phyloP scores from a whole-genome alignment of 2,113 vertebrate species.

The Oncorhynchus clarkii region DNA sequence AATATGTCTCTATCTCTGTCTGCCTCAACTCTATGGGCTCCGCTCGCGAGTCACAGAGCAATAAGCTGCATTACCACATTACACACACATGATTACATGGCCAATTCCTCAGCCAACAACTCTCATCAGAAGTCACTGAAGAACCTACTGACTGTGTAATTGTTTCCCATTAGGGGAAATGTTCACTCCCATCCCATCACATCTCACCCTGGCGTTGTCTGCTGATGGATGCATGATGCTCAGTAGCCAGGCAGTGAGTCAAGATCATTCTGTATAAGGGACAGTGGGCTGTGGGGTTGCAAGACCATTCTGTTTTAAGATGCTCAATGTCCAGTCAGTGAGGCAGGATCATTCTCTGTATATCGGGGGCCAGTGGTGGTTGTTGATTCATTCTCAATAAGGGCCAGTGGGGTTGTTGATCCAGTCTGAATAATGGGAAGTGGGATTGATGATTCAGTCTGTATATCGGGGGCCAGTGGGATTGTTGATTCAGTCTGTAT shows the following conservation, averaged over 20 bases:
- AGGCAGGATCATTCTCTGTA: neutral
- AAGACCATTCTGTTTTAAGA: neutral
- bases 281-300: slow-evolving; percentile 11
- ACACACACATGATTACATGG: slow-evolving; percentile 75
- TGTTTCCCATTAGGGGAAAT: slow-evolving; percentile 72
- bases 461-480: too few relatives aligned
- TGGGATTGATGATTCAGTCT: too few relatives aligned
- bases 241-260: slow-evolving; percentile 48
- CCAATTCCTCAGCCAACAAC: slow-evolving; percentile 68
- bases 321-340: slow-evolving; percentile 50
- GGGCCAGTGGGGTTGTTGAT: too few relatives aligned
- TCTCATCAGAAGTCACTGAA: slow-evolving; percentile 74
- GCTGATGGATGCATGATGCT: slow-evolving; percentile 59
- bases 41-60: slow-evolving; percentile 65
- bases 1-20: neutral
- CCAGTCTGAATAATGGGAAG: too few relatives aligned
- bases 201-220: slow-evolving; percentile 46
- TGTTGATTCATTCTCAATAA: neutral
- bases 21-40: neutral
- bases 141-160: slow-evolving; percentile 77
- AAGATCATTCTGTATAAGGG: neutral
- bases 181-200: slow-evolving; percentile 49
- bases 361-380: slow-evolving; percentile 1
- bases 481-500: too few relatives aligned
- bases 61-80: slow-evolving; percentile 72